phyloP scores from a whole-genome alignment of 2,888 invertebrate genomes.

The Limenitis arthemis region DNA sequence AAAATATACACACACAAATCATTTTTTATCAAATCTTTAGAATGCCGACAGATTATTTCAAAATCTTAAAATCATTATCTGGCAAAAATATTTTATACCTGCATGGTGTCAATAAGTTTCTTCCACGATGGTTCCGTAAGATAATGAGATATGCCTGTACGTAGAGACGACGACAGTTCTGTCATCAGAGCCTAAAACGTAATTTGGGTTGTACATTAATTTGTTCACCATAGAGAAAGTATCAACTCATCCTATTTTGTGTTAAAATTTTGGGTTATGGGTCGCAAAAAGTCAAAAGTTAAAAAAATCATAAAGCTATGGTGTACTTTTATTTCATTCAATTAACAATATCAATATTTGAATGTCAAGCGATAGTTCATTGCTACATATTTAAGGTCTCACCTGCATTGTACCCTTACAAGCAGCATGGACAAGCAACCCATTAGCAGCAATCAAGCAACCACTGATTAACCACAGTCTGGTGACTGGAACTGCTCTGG shows the following conservation, averaged over 20 bases:
- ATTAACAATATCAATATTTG: background rate
- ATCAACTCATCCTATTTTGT: too few relatives aligned
- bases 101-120: slow-evolving; percentile 69
- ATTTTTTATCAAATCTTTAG: too few relatives aligned
- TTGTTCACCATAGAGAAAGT: background rate
- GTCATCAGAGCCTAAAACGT: slow-evolving; percentile 48
- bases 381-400: background rate
- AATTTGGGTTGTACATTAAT: background rate
- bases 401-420: slow-evolving; percentile 55
- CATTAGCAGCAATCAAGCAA: slow-evolving; percentile 45
- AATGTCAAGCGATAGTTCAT: background rate
- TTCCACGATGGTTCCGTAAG: slow-evolving; percentile 72
- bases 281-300: too few relatives aligned
- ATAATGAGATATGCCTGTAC: slow-evolving; percentile 71
- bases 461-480: slow-evolving; percentile 51
- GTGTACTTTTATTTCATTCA: too few relatives aligned
- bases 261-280: too few relatives aligned
- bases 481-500: slow-evolving; percentile 36
- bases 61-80: background rate
- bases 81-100: slow-evolving; percentile 37
- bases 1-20: too few relatives aligned
- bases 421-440: slow-evolving; percentile 52
- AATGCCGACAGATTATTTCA: background rate
- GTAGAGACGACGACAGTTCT: slow-evolving; percentile 64
- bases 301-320: too few relatives aligned